Percentiles rank a stretch among this genome's conserved stretches.
Conservation (phyloP, 1,140 invertebrate species). For the Hycleus phaleratus region DNA sequence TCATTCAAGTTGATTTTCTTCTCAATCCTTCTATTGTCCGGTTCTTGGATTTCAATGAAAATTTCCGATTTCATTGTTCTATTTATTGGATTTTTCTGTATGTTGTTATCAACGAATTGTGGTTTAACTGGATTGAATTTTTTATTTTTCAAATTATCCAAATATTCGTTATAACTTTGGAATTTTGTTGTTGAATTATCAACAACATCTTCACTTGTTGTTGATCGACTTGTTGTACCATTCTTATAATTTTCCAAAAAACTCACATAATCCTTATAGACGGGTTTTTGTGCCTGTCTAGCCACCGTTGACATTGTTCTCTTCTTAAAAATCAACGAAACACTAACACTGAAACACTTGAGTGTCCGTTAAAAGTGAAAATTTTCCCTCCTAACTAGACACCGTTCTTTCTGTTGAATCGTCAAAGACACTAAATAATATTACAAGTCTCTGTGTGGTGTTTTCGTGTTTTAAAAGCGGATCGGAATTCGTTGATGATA, state of each 20-base stretch:
- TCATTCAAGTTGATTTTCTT: conserved; percentile 3
- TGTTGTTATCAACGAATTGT: background rate
- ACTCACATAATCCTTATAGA: conserved; percentile 30
- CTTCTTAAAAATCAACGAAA: background rate
- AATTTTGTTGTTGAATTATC: conserved; percentile 7
- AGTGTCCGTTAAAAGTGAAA: conserved; percentile 1
- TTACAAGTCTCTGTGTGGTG: too few species aligned
- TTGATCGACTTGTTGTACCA: conserved; percentile 11
- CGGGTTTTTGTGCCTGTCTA: background rate
- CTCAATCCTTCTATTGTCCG: background rate
- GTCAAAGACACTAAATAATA: too few species aligned
- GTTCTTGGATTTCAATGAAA: conserved; percentile 28
- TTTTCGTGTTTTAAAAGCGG: conserved; percentile 4
- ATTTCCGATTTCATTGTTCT: conserved; percentile 32
- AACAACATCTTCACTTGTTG: background rate
- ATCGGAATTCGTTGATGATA: conserved; percentile 13
- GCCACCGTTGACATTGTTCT: background rate
- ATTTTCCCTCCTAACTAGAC: background rate
- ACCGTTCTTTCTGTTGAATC: background rate
- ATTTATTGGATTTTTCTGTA: conserved; percentile 1
- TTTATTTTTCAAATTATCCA: conserved; percentile 25
- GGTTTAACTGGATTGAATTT: conserved; percentile 28
- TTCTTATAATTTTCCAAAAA: conserved; percentile 29
- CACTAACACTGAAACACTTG: background rate
- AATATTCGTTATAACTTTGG: conserved; percentile 20